Percentiles rank a stretch among this genome's conserved stretches.
These are phyloP conservation scores for Rhabdophis nuchalis DNA, from an alignment of 2,797 vertebrate genomes.

Conservation along the genomic window DNA sequence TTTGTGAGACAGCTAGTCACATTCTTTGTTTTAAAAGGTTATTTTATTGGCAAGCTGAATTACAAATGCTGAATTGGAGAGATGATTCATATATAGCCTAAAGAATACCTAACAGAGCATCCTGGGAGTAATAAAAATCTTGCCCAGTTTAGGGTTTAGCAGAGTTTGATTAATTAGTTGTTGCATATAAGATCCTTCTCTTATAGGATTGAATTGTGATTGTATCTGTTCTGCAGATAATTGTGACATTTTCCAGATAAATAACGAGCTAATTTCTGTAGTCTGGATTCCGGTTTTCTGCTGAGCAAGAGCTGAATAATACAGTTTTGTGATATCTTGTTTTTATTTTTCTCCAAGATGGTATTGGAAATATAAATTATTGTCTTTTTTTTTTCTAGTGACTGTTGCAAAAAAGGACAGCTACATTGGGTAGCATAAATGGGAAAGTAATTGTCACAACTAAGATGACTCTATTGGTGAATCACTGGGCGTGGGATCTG, in stretches of 20 bases:
- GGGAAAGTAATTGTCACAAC: constrained; percentile 8
- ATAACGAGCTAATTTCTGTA: constrained; percentile 13
- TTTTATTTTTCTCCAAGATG: constrained; percentile 39
- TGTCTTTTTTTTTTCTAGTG: constrained; percentile 25
- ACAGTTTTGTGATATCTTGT: constrained; percentile 25
- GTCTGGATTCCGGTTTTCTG: constrained; percentile 24
- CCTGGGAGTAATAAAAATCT: neutral
- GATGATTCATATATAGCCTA: neutral
- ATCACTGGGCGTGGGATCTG: constrained; percentile 49
- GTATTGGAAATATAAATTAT: constrained; percentile 47
- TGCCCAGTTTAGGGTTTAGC: neutral
- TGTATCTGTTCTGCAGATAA: constrained; percentile 38
- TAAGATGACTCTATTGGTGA: constrained; percentile 26
- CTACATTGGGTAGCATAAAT: neutral
- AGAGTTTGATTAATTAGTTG: constrained; percentile 19
- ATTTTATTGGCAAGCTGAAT: neutral
- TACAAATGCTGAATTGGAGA: constrained; percentile 5
- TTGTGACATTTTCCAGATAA: constrained; percentile 17
- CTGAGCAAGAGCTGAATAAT: constrained; percentile 36
- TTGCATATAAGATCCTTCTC: neutral
- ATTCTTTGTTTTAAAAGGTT: neutral
- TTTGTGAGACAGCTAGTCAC: neutral
- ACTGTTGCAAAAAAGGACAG: constrained; percentile 27
- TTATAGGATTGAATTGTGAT: constrained; percentile 32
- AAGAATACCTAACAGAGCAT: neutral